These are phyloP conservation scores for Pyrgilauda ruficollis DNA, from an alignment of 2,113 vertebrate species.

Conservation along the genomic window DNA sequence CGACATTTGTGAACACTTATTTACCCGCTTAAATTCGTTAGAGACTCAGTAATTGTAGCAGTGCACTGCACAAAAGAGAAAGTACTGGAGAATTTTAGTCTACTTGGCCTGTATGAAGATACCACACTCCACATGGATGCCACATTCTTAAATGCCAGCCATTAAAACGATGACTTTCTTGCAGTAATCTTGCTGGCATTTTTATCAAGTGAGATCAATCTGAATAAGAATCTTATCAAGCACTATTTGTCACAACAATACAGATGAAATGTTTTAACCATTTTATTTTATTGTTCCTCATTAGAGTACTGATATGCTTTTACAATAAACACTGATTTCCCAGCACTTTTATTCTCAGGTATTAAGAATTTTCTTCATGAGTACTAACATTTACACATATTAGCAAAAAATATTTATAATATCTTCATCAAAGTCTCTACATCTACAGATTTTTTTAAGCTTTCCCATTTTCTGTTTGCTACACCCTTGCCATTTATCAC, in stretches of 20 bases:
- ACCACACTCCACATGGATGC: not conserved
- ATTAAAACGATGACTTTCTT: slow-evolving; percentile 15
- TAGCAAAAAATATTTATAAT: not conserved
- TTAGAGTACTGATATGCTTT: not conserved
- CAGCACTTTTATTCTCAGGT: not conserved
- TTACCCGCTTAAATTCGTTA: slow-evolving; percentile 29
- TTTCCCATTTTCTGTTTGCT: not conserved
- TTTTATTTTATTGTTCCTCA: not conserved
- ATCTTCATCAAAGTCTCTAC: not conserved
- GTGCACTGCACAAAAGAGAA: not conserved
- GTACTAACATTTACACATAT: not conserved
- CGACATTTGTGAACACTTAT: slow-evolving; percentile 14
- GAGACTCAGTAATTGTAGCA: slow-evolving; percentile 44
- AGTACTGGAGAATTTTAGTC: slow-evolving; percentile 27
- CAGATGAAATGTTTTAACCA: slow-evolving; percentile 3
- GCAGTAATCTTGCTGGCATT: slow-evolving; percentile 35
- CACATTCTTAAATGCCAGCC: not conserved
- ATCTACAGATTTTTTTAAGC: not conserved
- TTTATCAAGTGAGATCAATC: slow-evolving; percentile 39
- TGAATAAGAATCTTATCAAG: slow-evolving; percentile 15
- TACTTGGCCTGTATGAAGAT: slow-evolving; percentile 19
- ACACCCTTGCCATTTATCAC: not conserved
- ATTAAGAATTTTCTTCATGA: not conserved
- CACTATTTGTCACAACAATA: not conserved
- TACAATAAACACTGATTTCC: not conserved